Evolutionary conservation across 1,140 invertebrate genomes (phyloP).

Genomic region (Plectus sambesii): DNA sequence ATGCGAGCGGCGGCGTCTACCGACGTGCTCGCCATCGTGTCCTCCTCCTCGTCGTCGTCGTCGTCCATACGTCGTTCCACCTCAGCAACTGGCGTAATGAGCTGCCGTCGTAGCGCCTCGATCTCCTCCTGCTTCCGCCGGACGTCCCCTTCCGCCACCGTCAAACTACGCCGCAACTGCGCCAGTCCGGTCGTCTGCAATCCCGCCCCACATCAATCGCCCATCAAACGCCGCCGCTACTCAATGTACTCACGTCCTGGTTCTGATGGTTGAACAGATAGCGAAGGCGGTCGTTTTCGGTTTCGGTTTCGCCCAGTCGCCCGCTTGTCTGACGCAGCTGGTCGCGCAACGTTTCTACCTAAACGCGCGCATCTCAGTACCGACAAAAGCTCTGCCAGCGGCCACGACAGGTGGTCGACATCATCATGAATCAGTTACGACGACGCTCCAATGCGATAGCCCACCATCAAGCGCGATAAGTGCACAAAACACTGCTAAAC

Average conservation of each 20-base stretch:
- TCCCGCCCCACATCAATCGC: not conserved
- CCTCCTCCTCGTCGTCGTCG: slow-evolving; percentile 3
- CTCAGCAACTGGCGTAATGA: slow-evolving; percentile 16
- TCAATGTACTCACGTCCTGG: slow-evolving; percentile 13
- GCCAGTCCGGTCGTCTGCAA: slow-evolving; percentile 19
- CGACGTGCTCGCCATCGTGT: slow-evolving; percentile 9
- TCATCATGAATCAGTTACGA: no score
- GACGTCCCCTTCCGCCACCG: slow-evolving; percentile 30
- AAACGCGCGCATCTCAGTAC: no score
- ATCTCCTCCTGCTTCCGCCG: slow-evolving; percentile 30
- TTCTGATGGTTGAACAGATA: slow-evolving; percentile 10
- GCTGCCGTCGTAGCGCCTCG: slow-evolving; percentile 21
- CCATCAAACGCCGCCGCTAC: no score
- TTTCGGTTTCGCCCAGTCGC: slow-evolving; percentile 19
- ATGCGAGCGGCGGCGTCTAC: slow-evolving; percentile 25
- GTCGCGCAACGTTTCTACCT: slow-evolving; percentile 29
- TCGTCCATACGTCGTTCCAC: slow-evolving; percentile 4
- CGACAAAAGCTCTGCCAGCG: no score
- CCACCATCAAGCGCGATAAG: no score
- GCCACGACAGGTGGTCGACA: no score
- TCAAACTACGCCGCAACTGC: slow-evolving; percentile 26
- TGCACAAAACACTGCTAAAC: no score
- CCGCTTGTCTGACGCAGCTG: slow-evolving; percentile 34
- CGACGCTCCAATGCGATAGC: no score
- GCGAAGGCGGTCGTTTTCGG: slow-evolving; percentile 28